Conservation (phyloP, 2,113 vertebrate species). For the Abramis brama region DNA sequence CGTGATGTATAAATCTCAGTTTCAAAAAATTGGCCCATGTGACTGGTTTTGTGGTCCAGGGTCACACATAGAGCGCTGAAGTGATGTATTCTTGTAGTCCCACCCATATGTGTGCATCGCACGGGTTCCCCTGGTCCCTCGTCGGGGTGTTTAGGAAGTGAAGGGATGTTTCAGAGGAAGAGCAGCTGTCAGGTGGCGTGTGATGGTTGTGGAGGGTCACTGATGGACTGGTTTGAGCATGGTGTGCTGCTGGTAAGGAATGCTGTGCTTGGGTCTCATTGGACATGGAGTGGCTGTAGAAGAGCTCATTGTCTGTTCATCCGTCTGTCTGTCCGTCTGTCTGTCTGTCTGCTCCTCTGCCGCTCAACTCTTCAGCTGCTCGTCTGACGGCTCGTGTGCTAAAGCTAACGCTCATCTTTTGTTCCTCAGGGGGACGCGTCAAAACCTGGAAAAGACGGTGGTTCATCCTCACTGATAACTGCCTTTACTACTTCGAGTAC, state of each 20-base stretch:
- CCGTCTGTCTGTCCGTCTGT: slow-evolving; percentile 58
- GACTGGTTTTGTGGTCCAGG: no score
- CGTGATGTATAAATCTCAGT: no score
- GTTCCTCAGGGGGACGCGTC: slow-evolving; percentile 88
- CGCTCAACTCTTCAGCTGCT: slow-evolving; percentile 65
- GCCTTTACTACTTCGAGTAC: slow-evolving; percentile 98
- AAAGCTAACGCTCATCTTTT: slow-evolving; percentile 64
- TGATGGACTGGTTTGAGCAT: slow-evolving; percentile 20
- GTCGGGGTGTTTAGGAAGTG: not conserved
- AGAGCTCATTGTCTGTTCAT: slow-evolving; percentile 67
- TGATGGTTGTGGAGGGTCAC: not conserved
- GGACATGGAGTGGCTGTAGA: slow-evolving; percentile 58
- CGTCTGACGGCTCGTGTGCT: not conserved
- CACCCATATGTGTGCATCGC: no score
- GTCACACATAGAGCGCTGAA: no score
- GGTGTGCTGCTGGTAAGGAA: slow-evolving; percentile 46
- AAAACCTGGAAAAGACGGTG: slow-evolving; percentile 98
- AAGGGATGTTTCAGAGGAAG: not conserved
- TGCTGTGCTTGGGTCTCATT: slow-evolving; percentile 34
- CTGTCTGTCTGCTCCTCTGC: slow-evolving; percentile 74
- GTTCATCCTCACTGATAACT: slow-evolving; percentile 99
- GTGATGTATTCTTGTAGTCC: no score
- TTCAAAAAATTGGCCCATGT: no score
- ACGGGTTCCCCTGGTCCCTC: no score
- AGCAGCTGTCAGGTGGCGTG: not conserved